A percentile compares a stretch with the other conserved stretches of the same genome.
phyloP scores from a whole-genome alignment of 2,113 vertebrate species.

The Eptesicus fuscus region DNA sequence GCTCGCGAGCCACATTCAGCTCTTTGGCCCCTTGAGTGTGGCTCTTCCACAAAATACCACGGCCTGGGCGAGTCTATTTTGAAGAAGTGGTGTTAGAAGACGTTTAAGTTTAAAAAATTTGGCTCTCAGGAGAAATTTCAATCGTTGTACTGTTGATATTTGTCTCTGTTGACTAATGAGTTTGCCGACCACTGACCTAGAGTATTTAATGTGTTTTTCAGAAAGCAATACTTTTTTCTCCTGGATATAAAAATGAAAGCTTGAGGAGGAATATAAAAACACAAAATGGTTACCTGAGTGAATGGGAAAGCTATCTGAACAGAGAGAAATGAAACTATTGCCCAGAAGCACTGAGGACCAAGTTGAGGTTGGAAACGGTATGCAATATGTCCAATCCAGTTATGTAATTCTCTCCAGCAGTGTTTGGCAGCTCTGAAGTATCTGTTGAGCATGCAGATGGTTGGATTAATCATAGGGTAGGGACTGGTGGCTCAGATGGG shows the following conservation, averaged over 20 bases:
- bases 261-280: background rate
- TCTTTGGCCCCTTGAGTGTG: too few relatives aligned
- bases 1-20: too few relatives aligned
- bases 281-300: background rate
- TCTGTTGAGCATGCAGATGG: slow-evolving; percentile 37
- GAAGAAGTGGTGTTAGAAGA: too few relatives aligned
- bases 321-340: background rate
- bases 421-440: background rate
- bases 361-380: background rate
- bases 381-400: background rate
- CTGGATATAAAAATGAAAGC: background rate
- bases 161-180: too few relatives aligned
- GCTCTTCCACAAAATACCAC: too few relatives aligned
- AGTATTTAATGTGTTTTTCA: background rate
- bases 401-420: background rate
- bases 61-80: too few relatives aligned
- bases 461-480: slow-evolving; percentile 3
- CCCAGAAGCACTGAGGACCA: background rate
- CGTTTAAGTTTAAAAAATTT: too few relatives aligned
- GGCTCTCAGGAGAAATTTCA: too few relatives aligned
- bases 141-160: too few relatives aligned
- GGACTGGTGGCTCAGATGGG: background rate
- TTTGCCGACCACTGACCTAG: background rate
- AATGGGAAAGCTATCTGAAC: background rate
- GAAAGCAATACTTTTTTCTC: background rate